Evolutionary conservation across 1,140 invertebrate genomes (phyloP).

Genomic region (Leptinotarsa defecta): DNA sequence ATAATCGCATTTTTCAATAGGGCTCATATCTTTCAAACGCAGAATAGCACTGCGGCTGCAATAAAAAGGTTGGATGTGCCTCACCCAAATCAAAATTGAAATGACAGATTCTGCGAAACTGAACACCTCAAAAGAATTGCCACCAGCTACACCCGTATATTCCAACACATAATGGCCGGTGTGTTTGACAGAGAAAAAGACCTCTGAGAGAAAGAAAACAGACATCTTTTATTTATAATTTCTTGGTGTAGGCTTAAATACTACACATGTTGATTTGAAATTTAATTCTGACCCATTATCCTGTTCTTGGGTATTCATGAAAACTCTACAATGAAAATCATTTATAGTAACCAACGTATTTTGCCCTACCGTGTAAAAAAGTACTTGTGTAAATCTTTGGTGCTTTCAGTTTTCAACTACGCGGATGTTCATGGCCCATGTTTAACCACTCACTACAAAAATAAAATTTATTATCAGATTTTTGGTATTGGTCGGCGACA

Average conservation of each 20-base stretch:
- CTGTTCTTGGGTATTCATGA: constrained; percentile 26
- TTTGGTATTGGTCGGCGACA: too few species aligned
- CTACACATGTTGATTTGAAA: constrained; percentile 36
- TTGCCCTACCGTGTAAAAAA: too few species aligned
- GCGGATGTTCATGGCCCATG: too few species aligned
- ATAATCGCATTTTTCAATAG: too few species aligned
- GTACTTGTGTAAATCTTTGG: too few species aligned
- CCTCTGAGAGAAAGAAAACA: neutral
- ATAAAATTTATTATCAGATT: too few species aligned
- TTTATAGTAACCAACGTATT: too few species aligned
- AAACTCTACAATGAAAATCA: neutral
- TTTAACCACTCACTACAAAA: too few species aligned
- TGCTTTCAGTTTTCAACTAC: too few species aligned
- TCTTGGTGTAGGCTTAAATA: constrained; percentile 29
- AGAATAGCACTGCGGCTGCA: neutral
- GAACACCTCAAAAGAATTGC: constrained; percentile 18
- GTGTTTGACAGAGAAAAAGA: neutral
- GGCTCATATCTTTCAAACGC: neutral
- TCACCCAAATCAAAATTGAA: constrained; percentile 6
- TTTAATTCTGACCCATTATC: constrained; percentile 33
- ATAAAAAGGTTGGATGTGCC: neutral
- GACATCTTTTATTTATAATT: constrained; percentile 31
- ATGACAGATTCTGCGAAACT: constrained; percentile 8
- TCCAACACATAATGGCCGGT: neutral
- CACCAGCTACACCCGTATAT: constrained; percentile 9